A percentile compares a stretch with the other conserved stretches of the same genome.
These are phyloP conservation scores for Hiodon tergisus DNA, from an alignment of 2,113 vertebrate species.

Conservation along the genomic window DNA sequence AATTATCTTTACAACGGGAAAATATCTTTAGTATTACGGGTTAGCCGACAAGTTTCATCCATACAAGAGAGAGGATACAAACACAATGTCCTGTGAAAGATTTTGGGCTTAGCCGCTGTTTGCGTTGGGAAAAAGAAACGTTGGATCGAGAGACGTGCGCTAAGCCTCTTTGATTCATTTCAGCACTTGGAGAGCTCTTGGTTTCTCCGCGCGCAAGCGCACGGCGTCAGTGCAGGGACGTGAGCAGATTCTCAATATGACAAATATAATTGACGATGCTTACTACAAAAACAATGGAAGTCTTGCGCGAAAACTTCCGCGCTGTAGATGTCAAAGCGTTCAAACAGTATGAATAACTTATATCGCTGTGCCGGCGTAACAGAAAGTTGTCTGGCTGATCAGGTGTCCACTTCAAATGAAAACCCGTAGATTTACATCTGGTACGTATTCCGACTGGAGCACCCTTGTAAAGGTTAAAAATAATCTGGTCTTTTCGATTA, in stretches of 20 bases:
- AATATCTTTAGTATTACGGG: constrained; percentile 2
- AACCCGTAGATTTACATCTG: background rate
- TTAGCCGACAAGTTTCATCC: constrained; percentile 9
- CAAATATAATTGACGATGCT: constrained; percentile 33
- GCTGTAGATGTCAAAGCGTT: background rate
- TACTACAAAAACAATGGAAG: constrained; percentile 20
- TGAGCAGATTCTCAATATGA: constrained; percentile 55
- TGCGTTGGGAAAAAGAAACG: constrained; percentile 37
- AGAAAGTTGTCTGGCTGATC: background rate
- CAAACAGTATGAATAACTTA: background rate
- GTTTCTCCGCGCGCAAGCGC: constrained; percentile 72
- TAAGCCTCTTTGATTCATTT: constrained; percentile 58
- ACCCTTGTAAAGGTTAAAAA: no score
- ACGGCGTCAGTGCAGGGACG: constrained; percentile 46
- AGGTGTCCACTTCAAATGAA: background rate
- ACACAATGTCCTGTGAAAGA: background rate
- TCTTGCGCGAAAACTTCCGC: background rate
- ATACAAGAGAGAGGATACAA: constrained; percentile 5
- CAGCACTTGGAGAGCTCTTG: constrained; percentile 81
- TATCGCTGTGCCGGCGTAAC: background rate
- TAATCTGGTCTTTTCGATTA: background rate
- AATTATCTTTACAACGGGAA: constrained; percentile 29
- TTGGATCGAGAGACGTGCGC: constrained; percentile 52
- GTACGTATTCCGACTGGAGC: background rate
- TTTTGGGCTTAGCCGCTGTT: constrained; percentile 34